phyloP scores from a whole-genome alignment of 23 tunicate species.

The Diplosoma virens region DNA sequence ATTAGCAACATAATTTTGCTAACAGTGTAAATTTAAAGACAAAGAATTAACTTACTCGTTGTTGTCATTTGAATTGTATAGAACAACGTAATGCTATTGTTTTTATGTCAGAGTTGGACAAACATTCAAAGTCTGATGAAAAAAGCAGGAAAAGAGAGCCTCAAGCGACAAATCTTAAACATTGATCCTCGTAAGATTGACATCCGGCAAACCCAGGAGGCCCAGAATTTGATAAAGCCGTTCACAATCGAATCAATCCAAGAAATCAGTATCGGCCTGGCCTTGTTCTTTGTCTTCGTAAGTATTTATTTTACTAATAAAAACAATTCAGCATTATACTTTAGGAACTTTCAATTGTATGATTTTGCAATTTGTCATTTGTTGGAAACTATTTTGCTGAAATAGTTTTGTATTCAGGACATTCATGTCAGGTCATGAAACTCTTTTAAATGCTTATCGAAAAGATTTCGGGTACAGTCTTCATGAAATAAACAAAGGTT shows the following conservation, averaged over 20 bases:
- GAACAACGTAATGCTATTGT: too few species aligned
- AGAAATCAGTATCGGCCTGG: conserved; percentile 65
- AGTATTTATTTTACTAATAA: neutral
- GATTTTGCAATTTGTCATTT: too few species aligned
- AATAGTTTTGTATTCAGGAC: too few species aligned
- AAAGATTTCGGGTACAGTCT: too few species aligned
- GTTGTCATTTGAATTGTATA: too few species aligned
- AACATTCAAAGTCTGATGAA: conserved; percentile 69
- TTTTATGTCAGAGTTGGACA: conserved; percentile 59
- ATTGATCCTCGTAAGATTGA: conserved; percentile 51
- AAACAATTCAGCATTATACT: neutral
- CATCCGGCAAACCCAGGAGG: conserved; percentile 33
- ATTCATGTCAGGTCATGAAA: too few species aligned
- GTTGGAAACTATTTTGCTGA: too few species aligned
- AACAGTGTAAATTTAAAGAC: neutral
- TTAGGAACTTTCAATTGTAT: too few species aligned
- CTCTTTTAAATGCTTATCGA: too few species aligned
- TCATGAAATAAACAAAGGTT: too few species aligned
- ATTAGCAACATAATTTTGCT: neutral
- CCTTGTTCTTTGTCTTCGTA: conserved; percentile 73
- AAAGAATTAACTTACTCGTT: neutral
- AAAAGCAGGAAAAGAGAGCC: conserved; percentile 51
- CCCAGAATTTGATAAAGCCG: conserved; percentile 33
- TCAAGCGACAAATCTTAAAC: conserved; percentile 39
- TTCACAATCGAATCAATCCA: conserved; percentile 39